Evolutionary conservation across 2,797 vertebrate species (phyloP).

Genomic region (Sebastes iracundus): DNA sequence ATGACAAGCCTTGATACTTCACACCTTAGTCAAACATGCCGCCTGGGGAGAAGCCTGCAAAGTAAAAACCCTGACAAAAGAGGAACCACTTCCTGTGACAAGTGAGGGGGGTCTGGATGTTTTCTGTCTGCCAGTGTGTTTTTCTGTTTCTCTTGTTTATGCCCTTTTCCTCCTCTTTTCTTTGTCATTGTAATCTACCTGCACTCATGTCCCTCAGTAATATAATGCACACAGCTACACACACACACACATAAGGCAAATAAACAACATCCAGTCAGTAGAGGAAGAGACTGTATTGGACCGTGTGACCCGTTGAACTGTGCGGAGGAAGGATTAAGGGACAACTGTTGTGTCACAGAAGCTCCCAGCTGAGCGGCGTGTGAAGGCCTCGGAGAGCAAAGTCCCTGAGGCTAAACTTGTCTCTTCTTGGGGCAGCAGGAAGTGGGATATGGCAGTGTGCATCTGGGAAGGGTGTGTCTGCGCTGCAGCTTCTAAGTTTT

Average conservation of each 20-base stretch:
- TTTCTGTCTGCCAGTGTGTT: background rate
- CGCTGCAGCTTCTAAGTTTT: constrained; percentile 22
- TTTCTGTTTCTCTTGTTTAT: background rate
- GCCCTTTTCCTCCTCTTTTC: background rate
- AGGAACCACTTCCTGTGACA: constrained; percentile 57
- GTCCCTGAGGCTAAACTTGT: constrained; percentile 63
- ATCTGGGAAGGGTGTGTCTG: constrained; percentile 64
- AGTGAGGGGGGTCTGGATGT: constrained; percentile 14
- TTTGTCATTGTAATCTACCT: constrained; percentile 10
- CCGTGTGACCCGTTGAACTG: constrained; percentile 58
- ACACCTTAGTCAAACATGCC: constrained; percentile 55
- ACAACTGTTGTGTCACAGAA: constrained; percentile 52
- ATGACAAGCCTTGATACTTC: constrained; percentile 35
- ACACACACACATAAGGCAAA: background rate
- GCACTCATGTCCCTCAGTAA: background rate
- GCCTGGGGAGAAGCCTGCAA: constrained; percentile 16
- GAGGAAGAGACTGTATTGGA: background rate
- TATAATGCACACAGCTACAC: background rate
- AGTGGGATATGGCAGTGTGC: constrained; percentile 53
- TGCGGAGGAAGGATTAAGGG: constrained; percentile 53
- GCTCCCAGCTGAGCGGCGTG: constrained; percentile 58
- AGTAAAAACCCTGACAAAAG: constrained; percentile 30
- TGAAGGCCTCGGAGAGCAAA: constrained; percentile 53
- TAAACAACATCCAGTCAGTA: background rate
- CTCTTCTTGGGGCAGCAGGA: constrained; percentile 55